phyloP scores from a whole-genome alignment of 2,888 invertebrate genomes.

The Lasioglossum figueresi region DNA sequence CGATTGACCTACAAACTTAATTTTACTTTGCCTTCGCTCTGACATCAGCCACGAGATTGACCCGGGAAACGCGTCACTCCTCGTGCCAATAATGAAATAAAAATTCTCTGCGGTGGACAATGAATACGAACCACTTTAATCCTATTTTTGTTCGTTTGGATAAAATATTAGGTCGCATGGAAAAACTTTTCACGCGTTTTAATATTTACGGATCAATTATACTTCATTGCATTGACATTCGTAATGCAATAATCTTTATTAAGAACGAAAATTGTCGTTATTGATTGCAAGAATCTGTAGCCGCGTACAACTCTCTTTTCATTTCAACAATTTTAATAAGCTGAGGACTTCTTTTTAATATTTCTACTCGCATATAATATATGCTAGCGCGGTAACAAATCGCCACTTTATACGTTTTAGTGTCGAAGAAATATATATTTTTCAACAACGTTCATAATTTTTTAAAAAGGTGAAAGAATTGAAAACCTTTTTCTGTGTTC shows the following conservation, averaged over 20 bases:
- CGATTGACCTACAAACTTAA: slow-evolving; percentile 55
- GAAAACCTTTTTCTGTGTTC: no score
- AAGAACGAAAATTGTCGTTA: neutral
- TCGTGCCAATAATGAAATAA: neutral
- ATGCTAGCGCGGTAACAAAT: no score
- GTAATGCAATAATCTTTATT: neutral
- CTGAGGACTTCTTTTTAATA: no score
- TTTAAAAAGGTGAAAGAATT: no score
- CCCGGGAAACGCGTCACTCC: neutral
- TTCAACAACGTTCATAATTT: no score
- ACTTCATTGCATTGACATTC: neutral
- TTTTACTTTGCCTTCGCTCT: slow-evolving; percentile 30
- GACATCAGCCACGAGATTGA: neutral
- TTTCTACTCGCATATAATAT: no score
- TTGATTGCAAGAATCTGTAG: neutral
- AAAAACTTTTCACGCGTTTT: neutral
- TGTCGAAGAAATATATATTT: neutral
- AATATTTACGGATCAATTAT: neutral
- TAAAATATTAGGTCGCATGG: neutral
- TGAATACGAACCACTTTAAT: neutral
- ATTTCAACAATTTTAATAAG: no score
- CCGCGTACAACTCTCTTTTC: no score
- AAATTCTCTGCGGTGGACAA: neutral
- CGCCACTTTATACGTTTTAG: no score
- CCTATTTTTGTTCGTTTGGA: neutral